Base-by-base conservation (phyloP, 2,888 invertebrate genomes). In the Odontothrips loti region DNA sequence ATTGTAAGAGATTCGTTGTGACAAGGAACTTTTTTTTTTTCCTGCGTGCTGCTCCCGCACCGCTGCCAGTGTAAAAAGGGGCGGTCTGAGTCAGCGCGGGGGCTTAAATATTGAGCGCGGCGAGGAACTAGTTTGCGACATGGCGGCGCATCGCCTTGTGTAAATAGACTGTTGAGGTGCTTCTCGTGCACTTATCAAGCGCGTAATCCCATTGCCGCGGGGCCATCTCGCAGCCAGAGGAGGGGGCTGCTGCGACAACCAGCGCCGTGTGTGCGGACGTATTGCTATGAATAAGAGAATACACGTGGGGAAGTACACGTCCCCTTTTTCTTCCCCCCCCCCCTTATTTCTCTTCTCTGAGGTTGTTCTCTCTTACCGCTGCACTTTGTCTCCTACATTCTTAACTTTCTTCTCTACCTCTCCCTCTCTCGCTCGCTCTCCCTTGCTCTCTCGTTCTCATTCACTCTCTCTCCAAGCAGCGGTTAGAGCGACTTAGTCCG, bases 201-300 rank as follows among this genome's bases (percentile, higher is more conserved):
- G 68, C 68, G 68, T 75, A 75, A 75, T 75, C 68, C 68, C 23
- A 27, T 75, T 75, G n/a, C 68, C 68, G n/a, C 68, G 68, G 68
- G 68, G 68, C 68, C 8, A 23, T 20, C 23, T 20, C 68, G 68
- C 23, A 11, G 68, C 23, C n/a, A 23, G 23, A 23, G 23, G 23
- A 10, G 51, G 51, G 12, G 17, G 51, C 1, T 3, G 51, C 58
- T 58, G 58, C 51, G 34, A 43, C 34, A 43, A 6, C 34, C 34
- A 6, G 34, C 34, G 34, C 34, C 34, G 34, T 43, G 34, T 43
- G 58, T 68, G 68, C 23, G 68, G 12, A 8, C 0, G 68, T 75
- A 23, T 75, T 75, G 27, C 68, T 75, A 11, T 68, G 68, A 68
- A 68, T 27, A 75, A 75, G 27, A 75, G 68, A 75, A 75, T 75